Evolutionary conservation across 2,113 vertebrate species (phyloP), one percentile per base, ranked within the genome.

Genomic region (Dendropsophus ebraccatus): DNA sequence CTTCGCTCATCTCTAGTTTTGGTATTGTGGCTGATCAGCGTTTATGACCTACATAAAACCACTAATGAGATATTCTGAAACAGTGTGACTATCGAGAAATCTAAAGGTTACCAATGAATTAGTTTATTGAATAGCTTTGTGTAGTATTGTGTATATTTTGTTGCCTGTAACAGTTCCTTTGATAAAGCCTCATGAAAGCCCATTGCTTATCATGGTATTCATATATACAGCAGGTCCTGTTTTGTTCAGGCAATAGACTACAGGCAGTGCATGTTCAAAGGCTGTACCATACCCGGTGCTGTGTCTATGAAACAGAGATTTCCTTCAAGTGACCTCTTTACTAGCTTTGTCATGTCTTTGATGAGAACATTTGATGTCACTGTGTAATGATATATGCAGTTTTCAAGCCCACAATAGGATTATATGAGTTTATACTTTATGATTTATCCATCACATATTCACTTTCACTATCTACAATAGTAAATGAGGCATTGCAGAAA

Each of bases 251-350:
- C 16, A 83, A 73, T 28, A 83, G 21, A 37, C 67, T 73, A 28
- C 67, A 52, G 47, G 81, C 25, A 50, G 67, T 58, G 21, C 54
- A 37, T 83, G 50, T 32, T 83, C 81, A 83, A 83, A 73, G 28
- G 32, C 49, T 83, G 32, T 35, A 41, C 49, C 67, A 14, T 54
- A 72, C 25, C 49, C 16, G 8, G 25, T 73, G 67, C 67, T 52
- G 67, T 83, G 67, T 50, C 11, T 41, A 47, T 70, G 19, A 83
- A 83, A 30, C 67, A 17, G 47, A 72, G 32, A 35, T 73, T 73
- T 58, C 32, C 65, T 25, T 16, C 69, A 73, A 37, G 62, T 83
- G 30, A 83, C 81, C 65, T 35, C 49, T 73, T 83, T 73, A 32
- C 49, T 5, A 70, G 30, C 67, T 70, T 49, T 82, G 81, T 69